Base-by-base conservation (phyloP, 1,140 invertebrate species). In the Protaetia brevitarsis region DNA sequence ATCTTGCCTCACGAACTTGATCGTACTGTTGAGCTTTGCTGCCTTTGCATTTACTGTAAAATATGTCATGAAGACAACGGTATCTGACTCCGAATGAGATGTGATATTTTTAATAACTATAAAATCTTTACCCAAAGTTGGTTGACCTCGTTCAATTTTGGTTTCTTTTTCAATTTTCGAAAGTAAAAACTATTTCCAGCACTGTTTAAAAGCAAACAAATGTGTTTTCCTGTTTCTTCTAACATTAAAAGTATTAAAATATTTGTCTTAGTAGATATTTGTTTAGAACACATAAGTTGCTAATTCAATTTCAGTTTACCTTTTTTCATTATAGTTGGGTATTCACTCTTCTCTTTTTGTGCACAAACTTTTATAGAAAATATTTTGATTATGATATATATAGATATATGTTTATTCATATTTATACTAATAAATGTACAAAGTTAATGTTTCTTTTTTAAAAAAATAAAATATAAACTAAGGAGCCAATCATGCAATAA, bases 21-120 rank as follows among this genome's bases (percentile, higher is more conserved):
- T 88, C 74, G 88, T 94, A 51, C 84, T 94, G 31, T 80, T 93
- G 45, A 90, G 91, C 36, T 90, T 95, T 79, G 91, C 89, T n/a
- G 88, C 88, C 27, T 94, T 96, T 79, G 91, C 91, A 16, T 93
- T 88, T 70, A 89, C 87, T 69, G 92, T 96, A 8, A 93, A 92
- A 82, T 93, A 93, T 81, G 92, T 96, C 16, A 79, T 92, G 63
- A 81, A 78, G 73, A 85, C 78, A 27, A 74, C 72, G 26, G 60
- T 37, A 63, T 21, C 65, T 21, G 65, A 66, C 30, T 61, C 59
- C 8, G 65, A 66, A 61, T 66, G 23, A 45, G 19, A 56, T 23
- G 36, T 63, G 36, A 41, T 63, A 63, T 63, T 63, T 51, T 51
- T 23, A 16, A 51, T 51, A 51, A 19, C 16, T 10, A 23, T 19